Conservation (phyloP, 2,797 vertebrate species). For the Urophycis tenuis region DNA sequence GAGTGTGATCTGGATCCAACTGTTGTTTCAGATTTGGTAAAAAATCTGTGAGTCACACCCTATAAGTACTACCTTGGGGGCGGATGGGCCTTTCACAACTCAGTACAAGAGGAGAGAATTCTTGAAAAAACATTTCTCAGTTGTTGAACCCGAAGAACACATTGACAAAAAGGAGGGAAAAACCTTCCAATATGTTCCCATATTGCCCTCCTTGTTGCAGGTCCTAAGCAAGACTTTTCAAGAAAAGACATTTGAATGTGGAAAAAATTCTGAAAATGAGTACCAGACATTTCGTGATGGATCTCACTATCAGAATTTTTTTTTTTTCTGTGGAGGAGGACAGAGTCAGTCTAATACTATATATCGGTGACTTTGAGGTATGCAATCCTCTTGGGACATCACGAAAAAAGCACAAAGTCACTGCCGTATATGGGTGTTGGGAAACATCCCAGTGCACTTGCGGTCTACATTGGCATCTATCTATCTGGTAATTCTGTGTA, state of each 20-base stretch:
- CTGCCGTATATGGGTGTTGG: background rate
- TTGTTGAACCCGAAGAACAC: constrained; percentile 22
- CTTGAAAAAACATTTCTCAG: constrained; percentile 20
- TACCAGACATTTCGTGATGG: background rate
- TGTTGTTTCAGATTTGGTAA: constrained; percentile 30
- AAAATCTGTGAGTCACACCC: constrained; percentile 24
- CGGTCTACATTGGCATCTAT: background rate
- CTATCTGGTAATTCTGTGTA: background rate
- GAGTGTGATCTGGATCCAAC: constrained; percentile 25
- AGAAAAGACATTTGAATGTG: background rate
- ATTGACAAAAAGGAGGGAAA: background rate
- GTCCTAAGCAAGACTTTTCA: background rate
- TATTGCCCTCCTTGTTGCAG: background rate
- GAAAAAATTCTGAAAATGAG: background rate
- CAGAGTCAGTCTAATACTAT: background rate
- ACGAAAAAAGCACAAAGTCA: background rate
- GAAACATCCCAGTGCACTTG: background rate
- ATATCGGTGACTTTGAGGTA: background rate
- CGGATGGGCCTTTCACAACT: constrained; percentile 22
- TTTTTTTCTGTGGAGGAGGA: background rate
- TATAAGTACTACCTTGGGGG: constrained; percentile 28
- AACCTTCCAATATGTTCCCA: background rate
- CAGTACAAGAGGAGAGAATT: constrained; percentile 26
- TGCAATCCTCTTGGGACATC: constrained; percentile 1
- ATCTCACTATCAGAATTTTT: background rate